Percentiles rank a stretch among this genome's conserved stretches.
Evolutionary conservation across 2,888 invertebrate genomes (phyloP).

Genomic region (Folsomia manolachei): DNA sequence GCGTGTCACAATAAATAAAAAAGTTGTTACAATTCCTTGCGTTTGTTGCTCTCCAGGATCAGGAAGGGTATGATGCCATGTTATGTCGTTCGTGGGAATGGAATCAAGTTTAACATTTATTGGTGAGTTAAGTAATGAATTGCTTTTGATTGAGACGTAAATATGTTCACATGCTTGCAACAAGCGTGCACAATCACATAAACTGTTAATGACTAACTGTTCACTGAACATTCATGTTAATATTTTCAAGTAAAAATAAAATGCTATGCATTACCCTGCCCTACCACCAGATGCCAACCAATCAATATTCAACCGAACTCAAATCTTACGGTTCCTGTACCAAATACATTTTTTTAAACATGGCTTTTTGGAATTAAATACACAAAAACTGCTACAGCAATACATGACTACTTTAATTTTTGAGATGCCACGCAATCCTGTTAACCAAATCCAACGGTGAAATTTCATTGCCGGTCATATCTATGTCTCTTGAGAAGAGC

Average conservation of each 20-base stretch:
- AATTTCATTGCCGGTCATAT: not conserved
- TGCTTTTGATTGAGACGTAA: not conserved
- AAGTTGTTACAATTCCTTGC: not conserved
- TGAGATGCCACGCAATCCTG: no score
- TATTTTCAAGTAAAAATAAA: not conserved
- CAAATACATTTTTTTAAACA: no score
- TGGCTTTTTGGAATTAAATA: not conserved
- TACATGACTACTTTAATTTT: no score
- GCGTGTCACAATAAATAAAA: not conserved
- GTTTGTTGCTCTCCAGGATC: not conserved
- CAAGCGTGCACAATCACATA: no score
- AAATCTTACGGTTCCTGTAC: no score
- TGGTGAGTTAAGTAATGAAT: not conserved
- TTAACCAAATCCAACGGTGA: no score
- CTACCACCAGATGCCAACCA: not conserved
- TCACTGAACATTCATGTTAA: not conserved
- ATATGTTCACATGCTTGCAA: not conserved
- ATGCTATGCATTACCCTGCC: not conserved
- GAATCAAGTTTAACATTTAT: slow-evolving; percentile 1
- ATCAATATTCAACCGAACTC: not conserved
- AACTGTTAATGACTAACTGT: not conserved
- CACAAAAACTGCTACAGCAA: not conserved
- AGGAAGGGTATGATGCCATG: not conserved
- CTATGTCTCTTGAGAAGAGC: no score
- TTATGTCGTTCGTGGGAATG: not conserved